Evolutionary conservation across 2,797 vertebrate species (phyloP), one percentile per base, ranked within the genome.

Genomic region (Hippocampus kuda): DNA sequence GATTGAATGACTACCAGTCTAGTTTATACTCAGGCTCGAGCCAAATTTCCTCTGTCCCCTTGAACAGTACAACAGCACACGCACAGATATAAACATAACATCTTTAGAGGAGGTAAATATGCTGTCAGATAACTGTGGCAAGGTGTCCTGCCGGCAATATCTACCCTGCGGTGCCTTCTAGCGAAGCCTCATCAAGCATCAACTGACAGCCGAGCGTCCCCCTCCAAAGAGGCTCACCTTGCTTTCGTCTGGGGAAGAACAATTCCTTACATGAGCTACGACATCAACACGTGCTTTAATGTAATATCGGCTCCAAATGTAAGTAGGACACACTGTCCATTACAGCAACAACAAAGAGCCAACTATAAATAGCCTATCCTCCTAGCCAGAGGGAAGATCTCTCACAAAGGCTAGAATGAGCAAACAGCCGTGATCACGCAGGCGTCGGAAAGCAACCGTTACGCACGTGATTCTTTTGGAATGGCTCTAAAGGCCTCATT

Each of bases 241-340:
- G 67, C 65, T 51, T 41, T 18, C 30, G 13, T 78, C 85, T 80
- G 80, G 34, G 27, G 9, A 76, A 77, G 82, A 75, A 69, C 38
- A 57, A 71, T 72, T 85, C 74, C 80, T 81, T 78, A 69, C 73
- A 59, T 44, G 68, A 84, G 83, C 84, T 77, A 84, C 84, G 85
- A 85, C 86, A 86, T 85, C 83, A 88, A 89, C 86, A 88, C 87
- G 81, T 83, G 81, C 81, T 86, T 86, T 84, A 87, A 85, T 86
- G 81, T 87, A 82, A 86, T 76, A 86, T 84, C 80, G 81, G 81
- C 85, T 86, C 77, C 73, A 69, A 68, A 80, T 85, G 78, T 89
- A 90, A 89, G 88, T 90, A 90, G 89, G 89, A 87, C 89, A 88
- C 84, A 79, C 84, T 87, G 88, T 87, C 88, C 88, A 77, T 83